Conservation (phyloP, 92 coral and sea anemone genomes). For the Diadumene lineata region DNA sequence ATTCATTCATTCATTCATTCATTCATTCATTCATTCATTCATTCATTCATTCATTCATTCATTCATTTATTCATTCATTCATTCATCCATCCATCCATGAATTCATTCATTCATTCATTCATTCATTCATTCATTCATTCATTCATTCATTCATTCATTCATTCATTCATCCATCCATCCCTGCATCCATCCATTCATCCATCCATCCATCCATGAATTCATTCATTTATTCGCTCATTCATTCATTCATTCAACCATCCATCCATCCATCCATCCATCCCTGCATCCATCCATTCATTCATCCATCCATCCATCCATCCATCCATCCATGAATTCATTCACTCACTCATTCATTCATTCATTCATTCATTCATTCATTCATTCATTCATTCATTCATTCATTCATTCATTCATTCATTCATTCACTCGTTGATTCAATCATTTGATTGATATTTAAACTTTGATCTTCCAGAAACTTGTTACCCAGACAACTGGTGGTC, state of each 20-base stretch:
- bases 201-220: background rate
- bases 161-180: background rate
- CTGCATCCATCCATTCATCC: background rate
- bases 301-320: background rate
- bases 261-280: background rate
- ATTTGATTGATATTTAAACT: background rate
- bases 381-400: background rate
- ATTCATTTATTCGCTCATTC: too few species aligned
- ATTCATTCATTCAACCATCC: background rate
- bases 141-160: background rate
- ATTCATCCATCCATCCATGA: background rate
- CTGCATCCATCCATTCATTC: background rate
- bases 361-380: background rate
- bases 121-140: background rate
- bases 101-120: background rate
- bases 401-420: background rate
- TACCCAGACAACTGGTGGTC: background rate
- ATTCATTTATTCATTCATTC: background rate
- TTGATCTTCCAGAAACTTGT: constrained; percentile 8
- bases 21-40: background rate
- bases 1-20: background rate
- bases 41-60: background rate
- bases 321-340: background rate
- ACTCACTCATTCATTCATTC: background rate
- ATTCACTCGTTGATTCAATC: background rate